Evolutionary conservation across 2,888 invertebrate species (phyloP).

Genomic region (Malthinus flaveolus): DNA sequence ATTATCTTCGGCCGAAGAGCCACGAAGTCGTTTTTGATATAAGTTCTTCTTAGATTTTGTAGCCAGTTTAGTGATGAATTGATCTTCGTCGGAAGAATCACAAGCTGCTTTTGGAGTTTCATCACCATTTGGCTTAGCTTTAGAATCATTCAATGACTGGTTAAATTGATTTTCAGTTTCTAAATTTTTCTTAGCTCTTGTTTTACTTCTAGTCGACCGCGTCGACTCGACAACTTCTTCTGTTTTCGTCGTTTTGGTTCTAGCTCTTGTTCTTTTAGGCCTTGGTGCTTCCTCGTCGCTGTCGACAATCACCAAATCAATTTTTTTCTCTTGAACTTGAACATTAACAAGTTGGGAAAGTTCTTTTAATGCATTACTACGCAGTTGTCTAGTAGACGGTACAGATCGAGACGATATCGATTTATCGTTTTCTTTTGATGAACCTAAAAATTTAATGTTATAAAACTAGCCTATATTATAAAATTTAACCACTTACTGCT

Average conservation of each 20-base stretch:
- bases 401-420: background rate
- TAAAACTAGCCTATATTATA: background rate
- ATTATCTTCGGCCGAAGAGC: slow-evolving; percentile 40
- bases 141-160: no score
- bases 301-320: slow-evolving; percentile 36
- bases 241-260: slow-evolving; percentile 16
- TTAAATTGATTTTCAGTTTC: slow-evolving; percentile 12
- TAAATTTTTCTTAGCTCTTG: slow-evolving; percentile 17
- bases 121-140: no score
- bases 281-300: slow-evolving; percentile 33
- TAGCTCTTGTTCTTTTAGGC: slow-evolving; percentile 14
- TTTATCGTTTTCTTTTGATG: background rate
- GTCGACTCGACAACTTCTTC: background rate
- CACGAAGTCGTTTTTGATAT: slow-evolving; percentile 1
- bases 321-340: slow-evolving; percentile 34
- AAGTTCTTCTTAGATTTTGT: no score
- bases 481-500: no score
- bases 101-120: no score
- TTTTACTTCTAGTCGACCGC: slow-evolving; percentile 30
- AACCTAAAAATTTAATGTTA: background rate
- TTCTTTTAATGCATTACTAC: background rate
- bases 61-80: no score
- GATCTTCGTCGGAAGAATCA: no score
- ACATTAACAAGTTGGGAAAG: background rate
- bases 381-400: background rate